Percentiles rank a stretch among this genome's conserved stretches.
These are phyloP conservation scores for Microplitis demolitor DNA, from an alignment of 1,140 invertebrate species.

Conservation along the genomic window DNA sequence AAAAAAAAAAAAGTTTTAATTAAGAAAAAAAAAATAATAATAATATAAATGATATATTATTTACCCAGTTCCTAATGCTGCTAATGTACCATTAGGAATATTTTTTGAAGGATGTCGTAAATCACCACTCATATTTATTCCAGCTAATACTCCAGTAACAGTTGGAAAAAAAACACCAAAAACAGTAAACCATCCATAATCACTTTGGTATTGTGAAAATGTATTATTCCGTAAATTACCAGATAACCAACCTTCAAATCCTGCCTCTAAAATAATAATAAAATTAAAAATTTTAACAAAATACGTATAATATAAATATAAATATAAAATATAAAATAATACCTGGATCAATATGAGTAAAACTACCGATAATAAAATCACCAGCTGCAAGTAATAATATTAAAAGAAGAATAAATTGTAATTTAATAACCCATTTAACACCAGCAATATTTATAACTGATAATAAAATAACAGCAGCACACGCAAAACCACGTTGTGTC, in stretches of 20 bases:
- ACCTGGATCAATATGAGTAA: conserved; percentile 73
- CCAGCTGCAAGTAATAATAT: conserved; percentile 83
- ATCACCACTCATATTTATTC: conserved; percentile 98
- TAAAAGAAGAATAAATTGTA: conserved; percentile 84
- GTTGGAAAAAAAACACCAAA: conserved; percentile 96
- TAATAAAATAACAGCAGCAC: conserved; percentile 79
- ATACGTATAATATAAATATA: not conserved
- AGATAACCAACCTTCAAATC: conserved; percentile 84
- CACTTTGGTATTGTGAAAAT: conserved; percentile 77
- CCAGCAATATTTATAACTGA: conserved; percentile 89
- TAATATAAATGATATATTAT: conserved; percentile 20
- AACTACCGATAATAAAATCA: conserved; percentile 89
- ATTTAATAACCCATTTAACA: conserved; percentile 91
- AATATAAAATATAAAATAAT: no score
- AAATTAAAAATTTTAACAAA: not conserved
- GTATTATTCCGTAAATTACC: conserved; percentile 83
- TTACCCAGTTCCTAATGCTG: conserved; percentile 85
- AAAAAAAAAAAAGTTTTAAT: conserved; percentile 43
- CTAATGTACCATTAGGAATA: conserved; percentile 92
- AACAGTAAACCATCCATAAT: conserved; percentile 87
- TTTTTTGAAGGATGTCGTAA: conserved; percentile 87
- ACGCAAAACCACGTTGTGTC: conserved; percentile 81
- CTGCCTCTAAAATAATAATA: conserved; percentile 66
- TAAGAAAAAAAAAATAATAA: not conserved
- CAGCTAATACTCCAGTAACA: conserved; percentile 90